A percentile compares a stretch with the other conserved stretches of the same genome.
Evolutionary conservation across 2,113 vertebrate species (phyloP).

Genomic region (Periophthalmodon schlosseri): DNA sequence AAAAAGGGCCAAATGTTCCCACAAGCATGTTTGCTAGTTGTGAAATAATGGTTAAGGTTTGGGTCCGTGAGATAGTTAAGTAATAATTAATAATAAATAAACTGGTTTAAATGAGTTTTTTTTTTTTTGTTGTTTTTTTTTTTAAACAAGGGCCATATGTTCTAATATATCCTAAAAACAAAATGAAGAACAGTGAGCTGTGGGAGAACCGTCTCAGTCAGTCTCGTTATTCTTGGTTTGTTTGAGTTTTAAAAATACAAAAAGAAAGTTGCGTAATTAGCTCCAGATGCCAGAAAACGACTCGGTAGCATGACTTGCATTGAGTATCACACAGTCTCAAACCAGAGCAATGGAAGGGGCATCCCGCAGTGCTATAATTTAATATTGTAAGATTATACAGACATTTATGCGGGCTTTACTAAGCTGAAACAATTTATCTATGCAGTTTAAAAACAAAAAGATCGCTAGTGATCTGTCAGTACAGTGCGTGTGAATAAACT

Average conservation of each 20-base stretch:
- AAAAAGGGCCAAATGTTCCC: neutral
- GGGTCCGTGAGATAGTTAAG: too few species aligned
- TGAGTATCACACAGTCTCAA: neutral
- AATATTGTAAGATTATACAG: constrained; percentile 35
- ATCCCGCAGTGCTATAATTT: constrained; percentile 35
- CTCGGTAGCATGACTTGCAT: neutral
- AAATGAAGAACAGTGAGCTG: too few species aligned
- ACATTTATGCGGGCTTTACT: constrained; percentile 22
- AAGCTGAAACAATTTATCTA: constrained; percentile 38
- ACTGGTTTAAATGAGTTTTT: too few species aligned
- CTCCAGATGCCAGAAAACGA: neutral
- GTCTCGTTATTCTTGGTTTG: neutral
- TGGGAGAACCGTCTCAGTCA: too few species aligned
- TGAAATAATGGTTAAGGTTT: too few species aligned
- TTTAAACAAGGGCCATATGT: neutral
- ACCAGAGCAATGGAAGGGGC: constrained; percentile 4
- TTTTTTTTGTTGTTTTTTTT: neutral
- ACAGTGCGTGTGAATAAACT: constrained; percentile 3
- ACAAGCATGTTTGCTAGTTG: too few species aligned
- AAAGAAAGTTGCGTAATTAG: neutral
- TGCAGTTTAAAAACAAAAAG: constrained; percentile 26
- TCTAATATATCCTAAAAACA: too few species aligned
- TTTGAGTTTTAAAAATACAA: neutral
- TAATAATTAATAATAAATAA: too few species aligned
- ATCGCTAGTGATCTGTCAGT: constrained; percentile 6